These are phyloP conservation scores for Tragelaphus scriptus DNA, from an alignment of 2,113 vertebrate species.

Conservation along the genomic window DNA sequence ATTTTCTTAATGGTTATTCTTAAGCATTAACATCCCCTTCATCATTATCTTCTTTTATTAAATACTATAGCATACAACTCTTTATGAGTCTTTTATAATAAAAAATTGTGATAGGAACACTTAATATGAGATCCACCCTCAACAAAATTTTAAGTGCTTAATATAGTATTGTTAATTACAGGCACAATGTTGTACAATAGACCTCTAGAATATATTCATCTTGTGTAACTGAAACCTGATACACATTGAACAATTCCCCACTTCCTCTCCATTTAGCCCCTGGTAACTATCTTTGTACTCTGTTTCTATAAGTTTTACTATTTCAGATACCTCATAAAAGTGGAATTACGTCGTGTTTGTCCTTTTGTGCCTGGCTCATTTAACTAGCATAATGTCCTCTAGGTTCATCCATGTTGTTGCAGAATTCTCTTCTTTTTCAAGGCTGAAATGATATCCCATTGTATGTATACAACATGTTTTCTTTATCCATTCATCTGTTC, in stretches of 20 bases:
- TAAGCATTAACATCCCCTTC: neutral
- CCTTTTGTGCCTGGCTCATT: neutral
- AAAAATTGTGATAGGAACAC: neutral
- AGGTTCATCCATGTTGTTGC: neutral
- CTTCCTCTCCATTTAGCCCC: neutral
- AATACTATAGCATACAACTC: neutral
- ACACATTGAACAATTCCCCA: neutral
- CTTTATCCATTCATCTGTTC: neutral
- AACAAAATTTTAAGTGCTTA: neutral
- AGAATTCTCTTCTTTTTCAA: neutral
- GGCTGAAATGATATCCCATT: neutral
- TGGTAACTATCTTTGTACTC: neutral
- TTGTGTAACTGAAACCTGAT: neutral
- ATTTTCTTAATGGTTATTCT: neutral
- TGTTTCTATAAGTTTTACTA: neutral
- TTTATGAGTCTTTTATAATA: neutral
- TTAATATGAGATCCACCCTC: neutral
- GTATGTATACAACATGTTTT: neutral
- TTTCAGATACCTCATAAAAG: neutral
- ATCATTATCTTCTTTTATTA: neutral
- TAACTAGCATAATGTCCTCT: neutral
- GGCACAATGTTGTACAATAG: neutral
- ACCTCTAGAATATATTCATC: neutral
- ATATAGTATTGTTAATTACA: neutral
- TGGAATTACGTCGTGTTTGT: neutral